These are phyloP conservation scores for Sinocyclocheilus anshuiensis DNA, from an alignment of 2,113 vertebrate species.

Conservation along the genomic window DNA sequence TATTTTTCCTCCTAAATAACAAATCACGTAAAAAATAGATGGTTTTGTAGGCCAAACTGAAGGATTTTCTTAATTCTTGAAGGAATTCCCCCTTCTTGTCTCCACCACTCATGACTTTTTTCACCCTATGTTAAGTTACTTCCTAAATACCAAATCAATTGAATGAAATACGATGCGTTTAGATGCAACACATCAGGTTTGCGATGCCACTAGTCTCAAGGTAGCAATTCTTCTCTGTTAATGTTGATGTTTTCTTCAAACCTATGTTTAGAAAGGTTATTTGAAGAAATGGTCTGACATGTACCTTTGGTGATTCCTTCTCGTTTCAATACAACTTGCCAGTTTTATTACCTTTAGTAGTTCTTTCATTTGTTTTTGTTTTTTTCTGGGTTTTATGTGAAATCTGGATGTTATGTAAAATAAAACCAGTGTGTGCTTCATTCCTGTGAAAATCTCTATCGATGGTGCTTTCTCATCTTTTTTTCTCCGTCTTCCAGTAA, in stretches of 20 bases:
- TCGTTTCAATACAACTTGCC: not conserved
- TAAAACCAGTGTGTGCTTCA: not conserved
- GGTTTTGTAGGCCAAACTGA: too few relatives aligned
- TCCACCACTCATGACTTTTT: not conserved
- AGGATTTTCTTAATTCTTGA: too few relatives aligned
- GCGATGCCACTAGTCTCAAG: not conserved
- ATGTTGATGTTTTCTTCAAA: not conserved
- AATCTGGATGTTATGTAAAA: not conserved
- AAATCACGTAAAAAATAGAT: too few relatives aligned
- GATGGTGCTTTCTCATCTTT: slow-evolving; percentile 40
- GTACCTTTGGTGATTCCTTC: not conserved
- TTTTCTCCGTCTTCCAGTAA: slow-evolving; percentile 63
- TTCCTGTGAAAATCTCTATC: slow-evolving; percentile 13
- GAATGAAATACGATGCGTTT: not conserved
- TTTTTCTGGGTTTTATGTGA: too few relatives aligned
- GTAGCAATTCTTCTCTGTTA: not conserved
- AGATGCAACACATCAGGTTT: not conserved
- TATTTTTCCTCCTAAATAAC: too few relatives aligned
- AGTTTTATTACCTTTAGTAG: not conserved
- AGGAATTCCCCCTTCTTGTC: too few relatives aligned
- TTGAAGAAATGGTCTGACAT: not conserved
- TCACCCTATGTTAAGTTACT: not conserved
- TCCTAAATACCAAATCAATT: not conserved
- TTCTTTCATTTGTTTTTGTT: not conserved
- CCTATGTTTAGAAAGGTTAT: not conserved